A percentile compares a stretch with the other conserved stretches of the same genome.
These are phyloP conservation scores for Leptinotarsa peninsularis DNA, from an alignment of 2,888 invertebrate species.

Conservation along the genomic window DNA sequence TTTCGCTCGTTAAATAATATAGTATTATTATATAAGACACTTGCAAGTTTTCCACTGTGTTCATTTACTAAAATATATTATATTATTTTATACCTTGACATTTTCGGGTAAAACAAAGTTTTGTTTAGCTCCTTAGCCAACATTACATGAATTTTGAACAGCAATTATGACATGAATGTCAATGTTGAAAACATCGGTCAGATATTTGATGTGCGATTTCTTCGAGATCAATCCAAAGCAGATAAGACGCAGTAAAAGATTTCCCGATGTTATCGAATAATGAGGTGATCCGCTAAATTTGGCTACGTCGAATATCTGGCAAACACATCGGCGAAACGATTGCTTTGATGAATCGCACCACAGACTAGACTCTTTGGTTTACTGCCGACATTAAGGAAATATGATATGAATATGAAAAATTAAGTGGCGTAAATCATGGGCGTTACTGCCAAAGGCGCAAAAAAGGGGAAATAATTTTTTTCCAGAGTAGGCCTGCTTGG, in stretches of 20 bases:
- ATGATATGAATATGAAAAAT: slow-evolving; percentile 6
- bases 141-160: no score
- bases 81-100: no score
- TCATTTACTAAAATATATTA: no score
- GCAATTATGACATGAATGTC: no score
- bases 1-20: no score
- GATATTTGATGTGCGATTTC: no score
- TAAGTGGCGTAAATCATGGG: not conserved
- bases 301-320: slow-evolving; percentile 7
- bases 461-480: not conserved
- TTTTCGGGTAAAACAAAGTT: no score
- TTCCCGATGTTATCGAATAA: not conserved
- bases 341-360: slow-evolving; percentile 4
- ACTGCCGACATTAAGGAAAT: not conserved
- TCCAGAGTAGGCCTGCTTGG: not conserved
- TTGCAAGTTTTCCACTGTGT: no score
- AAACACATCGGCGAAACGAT: not conserved
- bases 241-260: not conserved
- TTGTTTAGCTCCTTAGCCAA: no score
- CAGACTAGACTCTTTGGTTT: slow-evolving; percentile 1
- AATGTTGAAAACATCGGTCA: no score
- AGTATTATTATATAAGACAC: no score
- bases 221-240: no score
- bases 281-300: not conserved
- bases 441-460: not conserved